A percentile compares a stretch with the other conserved stretches of the same genome.
phyloP scores from a whole-genome alignment of 1,140 invertebrate genomes.

The Zaprionus capensis region DNA sequence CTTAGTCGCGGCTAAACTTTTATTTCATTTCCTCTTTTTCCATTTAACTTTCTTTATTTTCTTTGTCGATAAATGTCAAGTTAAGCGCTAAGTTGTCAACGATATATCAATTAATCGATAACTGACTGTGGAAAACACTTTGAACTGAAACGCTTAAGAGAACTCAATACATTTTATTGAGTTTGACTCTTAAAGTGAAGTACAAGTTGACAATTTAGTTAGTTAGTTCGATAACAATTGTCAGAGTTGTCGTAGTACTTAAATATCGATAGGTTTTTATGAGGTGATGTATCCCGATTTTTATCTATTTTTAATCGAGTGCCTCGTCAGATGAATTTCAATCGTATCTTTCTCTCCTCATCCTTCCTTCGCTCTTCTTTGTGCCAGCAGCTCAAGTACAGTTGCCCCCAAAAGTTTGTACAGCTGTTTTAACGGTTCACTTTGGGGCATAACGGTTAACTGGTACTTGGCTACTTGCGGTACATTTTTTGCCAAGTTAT shows the following conservation, averaged over 20 bases:
- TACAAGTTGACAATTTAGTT: not conserved
- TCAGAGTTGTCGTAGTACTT: not conserved
- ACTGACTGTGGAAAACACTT: not conserved
- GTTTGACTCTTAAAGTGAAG: not conserved
- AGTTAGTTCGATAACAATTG: not conserved
- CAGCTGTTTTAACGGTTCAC: not conserved
- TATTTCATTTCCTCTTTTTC: conserved; percentile 1
- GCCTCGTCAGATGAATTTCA: not conserved
- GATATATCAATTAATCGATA: conserved; percentile 11
- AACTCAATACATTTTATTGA: not conserved
- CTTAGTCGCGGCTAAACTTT: not conserved
- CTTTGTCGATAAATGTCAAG: conserved; percentile 42
- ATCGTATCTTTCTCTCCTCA: not conserved
- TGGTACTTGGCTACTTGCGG: conserved; percentile 15
- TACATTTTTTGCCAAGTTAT: conserved; percentile 3
- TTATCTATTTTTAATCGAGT: not conserved
- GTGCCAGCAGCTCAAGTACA: not conserved
- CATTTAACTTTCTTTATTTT: not conserved
- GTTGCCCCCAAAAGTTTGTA: not conserved
- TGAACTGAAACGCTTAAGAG: not conserved
- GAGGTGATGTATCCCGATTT: not conserved
- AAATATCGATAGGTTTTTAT: not conserved
- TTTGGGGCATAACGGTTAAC: conserved; percentile 6
- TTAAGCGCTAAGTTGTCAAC: conserved; percentile 21
- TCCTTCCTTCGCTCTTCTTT: not conserved